These are phyloP conservation scores for Sinopyrophorus schimmeli DNA, from an alignment of 2,888 invertebrate genomes.

Conservation along the genomic window DNA sequence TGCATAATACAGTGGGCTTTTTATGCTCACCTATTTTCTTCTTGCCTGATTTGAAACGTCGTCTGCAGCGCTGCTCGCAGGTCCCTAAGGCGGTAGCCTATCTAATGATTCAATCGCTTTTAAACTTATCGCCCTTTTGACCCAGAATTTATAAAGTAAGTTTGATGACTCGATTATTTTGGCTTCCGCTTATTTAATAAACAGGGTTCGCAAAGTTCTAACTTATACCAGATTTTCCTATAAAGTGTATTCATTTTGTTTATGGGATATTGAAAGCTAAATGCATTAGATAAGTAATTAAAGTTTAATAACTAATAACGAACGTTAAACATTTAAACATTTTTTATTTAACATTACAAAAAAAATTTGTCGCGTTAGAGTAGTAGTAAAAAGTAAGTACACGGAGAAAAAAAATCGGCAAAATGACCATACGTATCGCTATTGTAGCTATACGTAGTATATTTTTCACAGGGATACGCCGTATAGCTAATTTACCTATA, in stretches of 20 bases:
- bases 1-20: conserved; percentile 29
- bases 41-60: conserved; percentile 23
- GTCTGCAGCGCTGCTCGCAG: conserved; percentile 15
- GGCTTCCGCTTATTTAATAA: conserved; percentile 9
- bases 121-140: conserved; percentile 18
- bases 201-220: conserved; percentile 2
- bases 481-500: no score
- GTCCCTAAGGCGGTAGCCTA: conserved; percentile 14
- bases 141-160: conserved; percentile 12
- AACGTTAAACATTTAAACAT: no score
- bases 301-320: no score
- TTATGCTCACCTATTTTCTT: conserved; percentile 31
- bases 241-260: conserved; percentile 2
- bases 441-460: no score
- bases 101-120: conserved; percentile 25
- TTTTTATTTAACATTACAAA: no score
- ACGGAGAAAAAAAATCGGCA: no score
- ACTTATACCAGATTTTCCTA: conserved; percentile 1
- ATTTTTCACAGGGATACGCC: no score
- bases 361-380: no score
- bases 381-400: no score
- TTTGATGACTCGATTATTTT: conserved; percentile 12
- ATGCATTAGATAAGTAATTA: no score
- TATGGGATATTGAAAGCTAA: conserved; percentile 1
- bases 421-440: no score